Evolutionary conservation across 1,140 invertebrate genomes (phyloP).

Genomic region (Aethina tumida): DNA sequence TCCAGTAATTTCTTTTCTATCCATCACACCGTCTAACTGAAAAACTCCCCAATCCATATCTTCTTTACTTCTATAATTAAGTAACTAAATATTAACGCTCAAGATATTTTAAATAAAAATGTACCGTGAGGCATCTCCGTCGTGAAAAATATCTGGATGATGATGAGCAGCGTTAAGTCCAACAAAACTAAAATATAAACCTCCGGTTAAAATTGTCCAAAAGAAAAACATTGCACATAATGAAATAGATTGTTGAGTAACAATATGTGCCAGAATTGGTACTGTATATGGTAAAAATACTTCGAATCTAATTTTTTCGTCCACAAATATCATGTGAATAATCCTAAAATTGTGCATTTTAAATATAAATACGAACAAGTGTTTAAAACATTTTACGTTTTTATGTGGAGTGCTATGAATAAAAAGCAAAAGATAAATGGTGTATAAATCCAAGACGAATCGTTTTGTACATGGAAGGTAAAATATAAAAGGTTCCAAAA

Average conservation of each 20-base stretch:
- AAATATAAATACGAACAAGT: constrained; percentile 38
- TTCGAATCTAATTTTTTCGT: constrained; percentile 38
- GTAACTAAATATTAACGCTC: too few relatives aligned
- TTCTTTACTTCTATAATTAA: constrained; percentile 10
- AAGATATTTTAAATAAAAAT: too few relatives aligned
- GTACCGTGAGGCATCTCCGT: constrained; percentile 59
- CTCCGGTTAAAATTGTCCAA: constrained; percentile 44
- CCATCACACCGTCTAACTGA: constrained; percentile 64
- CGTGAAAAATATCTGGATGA: constrained; percentile 73
- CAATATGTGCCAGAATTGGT: constrained; percentile 42
- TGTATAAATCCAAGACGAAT: constrained; percentile 39
- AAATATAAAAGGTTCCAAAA: constrained; percentile 56
- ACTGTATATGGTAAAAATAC: constrained; percentile 42
- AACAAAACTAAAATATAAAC: constrained; percentile 53
- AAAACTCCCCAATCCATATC: constrained; percentile 63
- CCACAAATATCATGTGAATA: constrained; percentile 26
- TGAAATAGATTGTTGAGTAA: constrained; percentile 26
- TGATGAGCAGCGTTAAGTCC: constrained; percentile 73
- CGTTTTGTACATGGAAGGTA: constrained; percentile 48
- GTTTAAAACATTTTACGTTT: constrained; percentile 40
- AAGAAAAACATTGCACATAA: constrained; percentile 44
- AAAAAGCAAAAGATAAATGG: constrained; percentile 43
- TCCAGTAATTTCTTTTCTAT: constrained; percentile 55
- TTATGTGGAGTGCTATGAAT: constrained; percentile 34
- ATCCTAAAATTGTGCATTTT: constrained; percentile 24